Evolutionary conservation across 2,113 vertebrate species (phyloP).

Genomic region (Ailurus styani): DNA sequence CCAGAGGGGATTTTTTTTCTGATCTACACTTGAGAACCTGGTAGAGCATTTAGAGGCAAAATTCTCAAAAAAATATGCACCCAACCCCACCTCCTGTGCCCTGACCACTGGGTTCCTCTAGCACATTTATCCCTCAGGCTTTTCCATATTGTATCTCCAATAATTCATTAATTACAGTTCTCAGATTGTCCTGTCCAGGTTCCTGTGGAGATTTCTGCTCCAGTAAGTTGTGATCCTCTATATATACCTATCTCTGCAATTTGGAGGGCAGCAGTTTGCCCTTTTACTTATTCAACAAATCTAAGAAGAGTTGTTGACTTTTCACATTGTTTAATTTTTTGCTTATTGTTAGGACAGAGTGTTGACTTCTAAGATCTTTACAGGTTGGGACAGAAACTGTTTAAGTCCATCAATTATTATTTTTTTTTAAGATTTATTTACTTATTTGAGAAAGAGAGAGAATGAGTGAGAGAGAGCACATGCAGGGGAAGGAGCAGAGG

Average conservation of each 20-base stretch:
- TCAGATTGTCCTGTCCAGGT: neutral
- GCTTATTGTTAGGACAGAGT: neutral
- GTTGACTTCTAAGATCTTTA: neutral
- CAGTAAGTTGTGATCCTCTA: neutral
- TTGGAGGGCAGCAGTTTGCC: neutral
- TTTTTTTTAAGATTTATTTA: neutral
- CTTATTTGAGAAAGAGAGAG: neutral
- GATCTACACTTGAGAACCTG: neutral
- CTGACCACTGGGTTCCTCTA: neutral
- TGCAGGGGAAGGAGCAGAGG: neutral
- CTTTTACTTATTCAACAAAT: neutral
- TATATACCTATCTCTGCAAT: neutral
- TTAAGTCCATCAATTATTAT: neutral
- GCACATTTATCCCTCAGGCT: neutral
- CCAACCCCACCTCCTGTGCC: neutral
- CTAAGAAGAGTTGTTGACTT: neutral
- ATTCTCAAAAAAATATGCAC: neutral
- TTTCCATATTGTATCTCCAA: neutral
- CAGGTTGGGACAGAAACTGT: neutral
- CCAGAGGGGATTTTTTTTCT: neutral
- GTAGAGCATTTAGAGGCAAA: neutral
- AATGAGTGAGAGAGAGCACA: neutral
- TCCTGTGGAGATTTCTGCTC: neutral
- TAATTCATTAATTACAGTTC: neutral
- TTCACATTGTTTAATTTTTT: neutral